Conservation (phyloP, 2,888 invertebrate species). For the Phlogophora meticulosa region DNA sequence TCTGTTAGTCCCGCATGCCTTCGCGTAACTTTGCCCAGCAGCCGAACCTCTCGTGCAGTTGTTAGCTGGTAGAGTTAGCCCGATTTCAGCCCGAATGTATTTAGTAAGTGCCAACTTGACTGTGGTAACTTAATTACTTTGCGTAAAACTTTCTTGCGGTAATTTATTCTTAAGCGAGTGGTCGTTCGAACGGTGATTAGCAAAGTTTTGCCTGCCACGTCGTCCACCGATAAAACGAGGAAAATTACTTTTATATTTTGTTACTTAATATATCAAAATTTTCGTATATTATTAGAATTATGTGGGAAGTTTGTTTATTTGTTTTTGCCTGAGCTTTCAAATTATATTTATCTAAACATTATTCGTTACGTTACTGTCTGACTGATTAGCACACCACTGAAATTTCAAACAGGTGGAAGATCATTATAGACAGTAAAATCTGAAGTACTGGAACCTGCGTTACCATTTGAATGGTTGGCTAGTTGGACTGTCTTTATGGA, state of each 20-base stretch:
- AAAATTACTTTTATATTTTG: slow-evolving; percentile 53
- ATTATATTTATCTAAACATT: too few relatives aligned
- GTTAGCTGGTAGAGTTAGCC: slow-evolving; percentile 50
- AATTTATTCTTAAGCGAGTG: slow-evolving; percentile 83
- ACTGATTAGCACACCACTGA: neutral
- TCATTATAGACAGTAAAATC: too few relatives aligned
- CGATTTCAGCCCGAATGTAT: slow-evolving; percentile 60
- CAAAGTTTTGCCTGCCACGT: slow-evolving; percentile 74
- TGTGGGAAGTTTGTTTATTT: neutral
- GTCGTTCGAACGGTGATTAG: slow-evolving; percentile 81
- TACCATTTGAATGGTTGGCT: slow-evolving; percentile 11
- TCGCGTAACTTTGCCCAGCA: slow-evolving; percentile 39
- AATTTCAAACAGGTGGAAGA: too few relatives aligned
- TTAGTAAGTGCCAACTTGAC: slow-evolving; percentile 67
- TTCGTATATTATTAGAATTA: slow-evolving; percentile 25
- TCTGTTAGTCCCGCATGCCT: slow-evolving; percentile 35
- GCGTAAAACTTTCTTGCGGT: slow-evolving; percentile 74
- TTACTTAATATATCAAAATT: slow-evolving; percentile 41
- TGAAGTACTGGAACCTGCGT: slow-evolving; percentile 11
- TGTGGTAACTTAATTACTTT: slow-evolving; percentile 81
- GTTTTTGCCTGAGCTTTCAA: neutral
- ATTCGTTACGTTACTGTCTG: too few relatives aligned
- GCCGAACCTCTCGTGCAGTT: slow-evolving; percentile 45
- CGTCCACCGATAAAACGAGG: slow-evolving; percentile 58
- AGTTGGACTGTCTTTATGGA: neutral